phyloP scores from a whole-genome alignment of 1,140 invertebrate species.

The Hetaerina americana region DNA sequence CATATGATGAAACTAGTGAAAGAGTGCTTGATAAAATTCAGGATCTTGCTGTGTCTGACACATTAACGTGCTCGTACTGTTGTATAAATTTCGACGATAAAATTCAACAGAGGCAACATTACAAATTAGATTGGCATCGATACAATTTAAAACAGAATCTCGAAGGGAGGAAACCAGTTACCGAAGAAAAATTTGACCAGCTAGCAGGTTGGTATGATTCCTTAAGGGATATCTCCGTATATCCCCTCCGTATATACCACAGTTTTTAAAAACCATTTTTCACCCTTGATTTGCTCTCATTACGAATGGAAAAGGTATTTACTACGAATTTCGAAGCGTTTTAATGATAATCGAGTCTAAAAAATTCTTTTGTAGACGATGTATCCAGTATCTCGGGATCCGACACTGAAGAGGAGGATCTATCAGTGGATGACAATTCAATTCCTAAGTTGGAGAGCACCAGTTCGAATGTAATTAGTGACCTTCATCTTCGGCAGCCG shows the following conservation, averaged over 20 bases:
- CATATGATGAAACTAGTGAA: background rate
- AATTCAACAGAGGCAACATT: constrained; percentile 40
- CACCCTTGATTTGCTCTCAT: too few species aligned
- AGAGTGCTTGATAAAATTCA: background rate
- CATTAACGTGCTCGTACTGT: constrained; percentile 40
- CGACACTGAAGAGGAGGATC: constrained; percentile 32
- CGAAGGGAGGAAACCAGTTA: constrained; percentile 36
- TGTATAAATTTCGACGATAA: constrained; percentile 34
- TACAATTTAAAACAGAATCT: constrained; percentile 57
- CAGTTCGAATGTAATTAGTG: constrained; percentile 16
- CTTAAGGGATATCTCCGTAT: constrained; percentile 3
- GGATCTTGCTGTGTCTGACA: constrained; percentile 33
- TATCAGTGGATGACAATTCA: constrained; percentile 25
- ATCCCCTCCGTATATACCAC: too few species aligned
- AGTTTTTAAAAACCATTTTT: too few species aligned
- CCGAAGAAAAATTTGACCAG: constrained; percentile 39
- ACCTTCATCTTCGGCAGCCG: constrained; percentile 34
- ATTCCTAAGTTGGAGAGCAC: constrained; percentile 11
- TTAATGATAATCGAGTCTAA: too few species aligned
- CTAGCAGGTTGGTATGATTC: constrained; percentile 26
- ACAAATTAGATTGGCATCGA: constrained; percentile 56
- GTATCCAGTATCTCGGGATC: constrained; percentile 65
- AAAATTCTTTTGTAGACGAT: constrained; percentile 41
- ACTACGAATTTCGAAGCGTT: too few species aligned
- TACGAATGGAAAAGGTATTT: too few species aligned